These are phyloP conservation scores for Cnemophilus loriae DNA, from an alignment of 2,113 vertebrate species.

Conservation along the genomic window DNA sequence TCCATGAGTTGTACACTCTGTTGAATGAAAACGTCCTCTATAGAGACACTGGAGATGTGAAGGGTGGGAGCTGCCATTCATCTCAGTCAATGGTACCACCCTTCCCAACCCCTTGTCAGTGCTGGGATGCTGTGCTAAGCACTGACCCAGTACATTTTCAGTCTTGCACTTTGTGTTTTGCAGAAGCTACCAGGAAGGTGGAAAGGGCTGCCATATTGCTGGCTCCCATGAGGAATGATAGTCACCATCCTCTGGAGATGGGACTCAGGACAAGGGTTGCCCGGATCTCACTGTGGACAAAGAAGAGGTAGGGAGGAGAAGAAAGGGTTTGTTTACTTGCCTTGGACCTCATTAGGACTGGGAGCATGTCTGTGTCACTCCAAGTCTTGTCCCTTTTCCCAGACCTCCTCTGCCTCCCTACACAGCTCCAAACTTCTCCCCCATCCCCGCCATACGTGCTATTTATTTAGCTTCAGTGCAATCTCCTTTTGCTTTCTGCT, in stretches of 20 bases:
- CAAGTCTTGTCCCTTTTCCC: neutral
- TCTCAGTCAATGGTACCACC: neutral
- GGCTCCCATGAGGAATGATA: neutral
- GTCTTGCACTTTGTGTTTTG: neutral
- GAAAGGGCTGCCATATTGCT: neutral
- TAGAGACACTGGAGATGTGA: neutral
- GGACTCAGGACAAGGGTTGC: neutral
- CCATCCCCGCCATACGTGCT: accelerated
- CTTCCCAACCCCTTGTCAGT: neutral
- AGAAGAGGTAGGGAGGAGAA: neutral
- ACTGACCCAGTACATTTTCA: neutral
- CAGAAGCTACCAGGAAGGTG: neutral
- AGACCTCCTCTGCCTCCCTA: neutral
- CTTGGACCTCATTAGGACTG: neutral
- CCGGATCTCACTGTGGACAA: accelerated
- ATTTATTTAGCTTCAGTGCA: neutral
- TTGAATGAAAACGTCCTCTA: neutral
- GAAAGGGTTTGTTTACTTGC: neutral
- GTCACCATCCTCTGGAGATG: too few relatives aligned
- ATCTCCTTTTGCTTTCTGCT: slow-evolving; percentile 23
- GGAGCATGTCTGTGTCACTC: neutral
- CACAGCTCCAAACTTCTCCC: neutral
- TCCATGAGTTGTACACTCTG: neutral
- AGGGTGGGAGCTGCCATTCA: neutral
- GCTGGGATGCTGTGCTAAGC: neutral